Evolutionary conservation across 2,113 vertebrate genomes (phyloP).

Genomic region (Pterocles orientalis): DNA sequence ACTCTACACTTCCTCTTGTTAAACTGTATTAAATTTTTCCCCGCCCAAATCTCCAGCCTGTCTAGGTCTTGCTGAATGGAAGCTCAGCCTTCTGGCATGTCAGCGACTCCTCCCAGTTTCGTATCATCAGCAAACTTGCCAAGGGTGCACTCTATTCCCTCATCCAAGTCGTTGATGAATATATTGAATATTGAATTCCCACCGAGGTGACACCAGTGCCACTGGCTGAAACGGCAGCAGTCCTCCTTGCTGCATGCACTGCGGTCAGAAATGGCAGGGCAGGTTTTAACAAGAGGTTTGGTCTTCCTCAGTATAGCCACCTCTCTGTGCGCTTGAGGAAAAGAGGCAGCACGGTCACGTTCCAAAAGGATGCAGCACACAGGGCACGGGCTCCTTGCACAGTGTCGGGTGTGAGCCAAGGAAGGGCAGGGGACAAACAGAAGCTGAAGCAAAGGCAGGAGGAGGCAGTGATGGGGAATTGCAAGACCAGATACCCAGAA

Average conservation of each 20-base stretch:
- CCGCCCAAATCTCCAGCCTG: too few relatives aligned
- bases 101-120: too few relatives aligned
- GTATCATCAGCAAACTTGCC: too few relatives aligned
- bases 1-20: too few relatives aligned
- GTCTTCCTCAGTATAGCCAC: not conserved
- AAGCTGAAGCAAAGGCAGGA: not conserved
- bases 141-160: too few relatives aligned
- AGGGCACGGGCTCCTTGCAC: fast-evolving
- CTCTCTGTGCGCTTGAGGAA: not conserved
- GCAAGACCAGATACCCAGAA: not conserved
- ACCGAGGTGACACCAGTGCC: not conserved
- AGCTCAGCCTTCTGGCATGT: too few relatives aligned
- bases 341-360: not conserved
- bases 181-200: too few relatives aligned
- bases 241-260: not conserved
- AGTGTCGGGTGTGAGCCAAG: not conserved
- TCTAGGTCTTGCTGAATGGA: too few relatives aligned
- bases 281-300: not conserved
- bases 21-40: too few relatives aligned
- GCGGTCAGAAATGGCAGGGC: fast-evolving
- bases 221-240: not conserved
- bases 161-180: too few relatives aligned
- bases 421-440: not conserved
- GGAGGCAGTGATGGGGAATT: not conserved
- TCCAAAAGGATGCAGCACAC: not conserved